Percentiles rank a stretch among this genome's conserved stretches.
phyloP scores from a whole-genome alignment of 2,113 vertebrate species.

The Columbina picui region DNA sequence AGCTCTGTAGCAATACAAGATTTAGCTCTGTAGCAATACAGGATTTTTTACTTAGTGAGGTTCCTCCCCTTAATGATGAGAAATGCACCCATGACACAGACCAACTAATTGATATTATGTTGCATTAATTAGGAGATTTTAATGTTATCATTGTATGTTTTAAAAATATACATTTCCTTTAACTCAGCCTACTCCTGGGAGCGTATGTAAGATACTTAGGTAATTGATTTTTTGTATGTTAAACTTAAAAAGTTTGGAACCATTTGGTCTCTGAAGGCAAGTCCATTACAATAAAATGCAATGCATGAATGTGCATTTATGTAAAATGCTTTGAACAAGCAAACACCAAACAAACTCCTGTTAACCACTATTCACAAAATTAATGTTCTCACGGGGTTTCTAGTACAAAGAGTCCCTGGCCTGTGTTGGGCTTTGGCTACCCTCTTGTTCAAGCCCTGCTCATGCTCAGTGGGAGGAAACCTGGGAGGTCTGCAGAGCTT shows the following conservation, averaged over 20 bases:
- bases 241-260: not conserved
- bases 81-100: not conserved
- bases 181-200: not conserved
- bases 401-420: not conserved
- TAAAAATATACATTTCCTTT: not conserved
- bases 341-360: not conserved
- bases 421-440: not conserved
- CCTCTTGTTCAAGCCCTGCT: not conserved
- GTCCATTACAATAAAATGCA: not conserved
- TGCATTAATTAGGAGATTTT: not conserved
- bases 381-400: not conserved
- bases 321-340: not conserved
- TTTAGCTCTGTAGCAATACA: not conserved
- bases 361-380: not conserved
- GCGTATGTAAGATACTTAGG: not conserved
- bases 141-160: not conserved
- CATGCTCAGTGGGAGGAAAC: not conserved
- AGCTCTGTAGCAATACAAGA: not conserved
- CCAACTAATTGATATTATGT: not conserved
- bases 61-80: not conserved
- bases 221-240: not conserved
- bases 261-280: not conserved
- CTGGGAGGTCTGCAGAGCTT: not conserved
- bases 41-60: not conserved
- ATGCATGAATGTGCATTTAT: rapidly evolving